Base-by-base conservation (phyloP, 2,888 invertebrate genomes). In the Caenorhabditis sp. region DNA sequence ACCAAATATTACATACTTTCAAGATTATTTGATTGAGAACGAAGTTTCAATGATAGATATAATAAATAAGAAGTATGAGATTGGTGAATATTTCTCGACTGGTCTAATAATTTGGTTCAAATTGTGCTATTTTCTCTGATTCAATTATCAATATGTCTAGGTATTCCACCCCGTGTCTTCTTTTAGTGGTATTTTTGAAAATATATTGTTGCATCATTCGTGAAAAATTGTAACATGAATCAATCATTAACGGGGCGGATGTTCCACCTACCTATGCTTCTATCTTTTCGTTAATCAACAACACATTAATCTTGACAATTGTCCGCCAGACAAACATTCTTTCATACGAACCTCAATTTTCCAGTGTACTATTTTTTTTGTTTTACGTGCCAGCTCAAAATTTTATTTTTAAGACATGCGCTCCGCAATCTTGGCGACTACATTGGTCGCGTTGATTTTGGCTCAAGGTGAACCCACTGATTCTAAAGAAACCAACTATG, bases 401-500 rank as follows among this genome's bases (percentile, higher is more conserved):
- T 37, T 8, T 21, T 26, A 17, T 31, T 49, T 6, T 14, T 63
- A 64, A 27, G 65, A 73, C 65, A 73, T 73, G 73, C 51, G 61
- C 61, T 67, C 61, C 57, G 49, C 59, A 1, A 21, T 68, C n/a
- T 10, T 78, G 1, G 61, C 54, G 50, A 24, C 66, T 21, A 58
- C 66, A 17, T 36, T 77, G 37, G 63, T 63, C 23, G 58, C 58
- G 2, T 57, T 70, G 58, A 71, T 66, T 27, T 51, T 54, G 19
- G 61, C 66, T 37, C 73, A 79, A 62, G 79, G 77, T 49, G 59
- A 76, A 51, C 73, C 79, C 6, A 57, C 65, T n/a, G 73, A 70
- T 26, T 50, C 78, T 43, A 81, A 79, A 59, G 82, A 82, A 65
- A 67, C 69, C 43, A 80, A 81, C 77, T 86, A 86, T 78, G 74